Percentiles rank a stretch among this genome's conserved stretches.
Conservation (phyloP, 2,797 vertebrate genomes). For the Melanotaenia trifasciata region DNA sequence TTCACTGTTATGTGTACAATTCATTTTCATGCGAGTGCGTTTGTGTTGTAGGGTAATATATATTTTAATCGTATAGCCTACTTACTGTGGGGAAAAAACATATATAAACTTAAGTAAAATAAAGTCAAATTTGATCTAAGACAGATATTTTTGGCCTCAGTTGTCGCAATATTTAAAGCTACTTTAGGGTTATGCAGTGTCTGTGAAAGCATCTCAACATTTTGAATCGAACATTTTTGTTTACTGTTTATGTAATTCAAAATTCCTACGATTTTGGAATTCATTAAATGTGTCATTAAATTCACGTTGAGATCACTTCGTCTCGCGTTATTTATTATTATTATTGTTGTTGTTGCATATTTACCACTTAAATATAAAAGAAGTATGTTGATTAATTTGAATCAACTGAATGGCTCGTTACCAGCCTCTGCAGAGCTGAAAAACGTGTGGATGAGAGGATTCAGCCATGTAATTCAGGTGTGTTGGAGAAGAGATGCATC, state of each 20-base stretch:
- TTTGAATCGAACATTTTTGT: neutral
- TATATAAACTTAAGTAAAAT: neutral
- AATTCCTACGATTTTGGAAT: slow-evolving; percentile 10
- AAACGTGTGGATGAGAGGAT: no score
- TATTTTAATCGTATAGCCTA: neutral
- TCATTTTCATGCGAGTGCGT: fast-evolving
- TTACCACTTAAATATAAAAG: neutral
- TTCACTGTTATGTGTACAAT: slow-evolving; percentile 42
- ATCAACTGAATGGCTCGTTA: no score
- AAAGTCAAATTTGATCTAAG: no score
- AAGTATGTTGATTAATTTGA: no score
- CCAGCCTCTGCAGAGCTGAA: no score
- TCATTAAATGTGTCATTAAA: slow-evolving; percentile 21
- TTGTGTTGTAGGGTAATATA: neutral
- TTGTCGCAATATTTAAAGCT: neutral
- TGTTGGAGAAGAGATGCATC: no score
- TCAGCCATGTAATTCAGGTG: no score
- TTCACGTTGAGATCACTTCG: slow-evolving; percentile 69
- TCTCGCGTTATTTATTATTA: slow-evolving; percentile 16
- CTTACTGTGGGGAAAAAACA: neutral
- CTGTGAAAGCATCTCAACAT: fast-evolving
- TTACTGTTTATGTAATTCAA: neutral
- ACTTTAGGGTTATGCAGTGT: neutral
- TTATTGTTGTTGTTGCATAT: neutral
- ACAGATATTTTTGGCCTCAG: no score